These are phyloP conservation scores for Nephrotoma flavescens DNA, from an alignment of 2,888 invertebrate species.

Conservation along the genomic window DNA sequence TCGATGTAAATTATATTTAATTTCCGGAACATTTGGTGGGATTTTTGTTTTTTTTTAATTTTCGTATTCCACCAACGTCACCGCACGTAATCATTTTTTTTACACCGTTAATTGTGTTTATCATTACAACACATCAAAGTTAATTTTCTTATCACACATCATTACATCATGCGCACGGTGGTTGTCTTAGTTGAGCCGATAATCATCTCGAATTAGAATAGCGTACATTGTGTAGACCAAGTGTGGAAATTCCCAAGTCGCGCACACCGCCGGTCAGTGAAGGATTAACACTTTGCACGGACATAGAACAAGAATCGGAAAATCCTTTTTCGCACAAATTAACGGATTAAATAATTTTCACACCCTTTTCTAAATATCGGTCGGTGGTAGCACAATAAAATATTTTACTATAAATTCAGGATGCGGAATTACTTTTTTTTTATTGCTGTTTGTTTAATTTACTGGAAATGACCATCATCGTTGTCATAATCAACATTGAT, in stretches of 20 bases:
- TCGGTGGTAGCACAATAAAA: background rate
- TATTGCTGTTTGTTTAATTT: background rate
- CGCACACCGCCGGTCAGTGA: background rate
- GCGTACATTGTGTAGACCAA: background rate
- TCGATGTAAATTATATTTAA: constrained; percentile 3
- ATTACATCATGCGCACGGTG: background rate
- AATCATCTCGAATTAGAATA: too few species aligned
- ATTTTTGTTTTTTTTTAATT: background rate
- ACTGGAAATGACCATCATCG: background rate
- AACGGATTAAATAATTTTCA: background rate
- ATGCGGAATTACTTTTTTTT: background rate
- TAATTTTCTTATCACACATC: background rate
- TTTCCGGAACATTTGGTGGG: constrained; percentile 1
- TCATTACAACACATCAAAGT: background rate
- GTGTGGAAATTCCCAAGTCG: background rate
- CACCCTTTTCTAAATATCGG: background rate
- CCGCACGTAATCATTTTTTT: background rate
- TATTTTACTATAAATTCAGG: background rate
- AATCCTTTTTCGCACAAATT: background rate
- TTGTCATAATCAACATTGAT: background rate
- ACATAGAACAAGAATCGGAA: background rate
- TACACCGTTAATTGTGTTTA: background rate
- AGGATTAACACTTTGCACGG: background rate
- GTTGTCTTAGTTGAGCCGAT: too few species aligned
- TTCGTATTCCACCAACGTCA: background rate